A percentile compares a stretch with the other conserved stretches of the same genome.
phyloP scores from a whole-genome alignment of 2,797 vertebrate genomes.

The Acipenser ruthenus region DNA sequence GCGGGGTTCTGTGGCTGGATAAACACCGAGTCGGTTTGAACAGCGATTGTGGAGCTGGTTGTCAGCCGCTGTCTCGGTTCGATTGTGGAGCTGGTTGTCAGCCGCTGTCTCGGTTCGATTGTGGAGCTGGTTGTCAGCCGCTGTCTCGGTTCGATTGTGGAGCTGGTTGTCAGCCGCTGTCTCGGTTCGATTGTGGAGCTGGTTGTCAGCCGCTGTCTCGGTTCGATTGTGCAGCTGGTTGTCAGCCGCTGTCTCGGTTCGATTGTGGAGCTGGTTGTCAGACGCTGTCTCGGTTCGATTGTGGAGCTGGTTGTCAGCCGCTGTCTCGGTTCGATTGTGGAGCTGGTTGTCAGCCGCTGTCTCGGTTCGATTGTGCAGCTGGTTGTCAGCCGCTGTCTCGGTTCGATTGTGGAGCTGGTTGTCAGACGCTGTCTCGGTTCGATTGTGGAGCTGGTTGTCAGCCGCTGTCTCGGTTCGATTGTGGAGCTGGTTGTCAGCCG shows the following conservation, averaged over 20 bases:
- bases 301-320: too few species aligned
- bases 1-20: too few species aligned
- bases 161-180: conserved; percentile 13
- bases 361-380: conserved; percentile 77
- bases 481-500: too few species aligned
- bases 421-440: conserved; percentile 48
- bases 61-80: conserved; percentile 47
- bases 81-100: too few species aligned
- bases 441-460: too few species aligned
- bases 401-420: too few species aligned
- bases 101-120: conserved; percentile 61
- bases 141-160: conserved; percentile 68
- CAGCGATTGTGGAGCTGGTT: too few species aligned
- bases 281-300: conserved; percentile 61
- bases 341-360: conserved; percentile 13
- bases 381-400: conserved; percentile 30
- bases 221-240: too few species aligned
- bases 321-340: conserved; percentile 68
- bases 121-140: too few species aligned
- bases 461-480: conserved; percentile 61
- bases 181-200: conserved; percentile 77
- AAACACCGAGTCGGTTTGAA: too few species aligned
- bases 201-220: conserved; percentile 30
- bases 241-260: conserved; percentile 48
- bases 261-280: too few species aligned